Percentiles rank a stretch among this genome's conserved stretches.
phyloP scores from a whole-genome alignment of 1,140 invertebrate genomes.

The Amyelois transitella region DNA sequence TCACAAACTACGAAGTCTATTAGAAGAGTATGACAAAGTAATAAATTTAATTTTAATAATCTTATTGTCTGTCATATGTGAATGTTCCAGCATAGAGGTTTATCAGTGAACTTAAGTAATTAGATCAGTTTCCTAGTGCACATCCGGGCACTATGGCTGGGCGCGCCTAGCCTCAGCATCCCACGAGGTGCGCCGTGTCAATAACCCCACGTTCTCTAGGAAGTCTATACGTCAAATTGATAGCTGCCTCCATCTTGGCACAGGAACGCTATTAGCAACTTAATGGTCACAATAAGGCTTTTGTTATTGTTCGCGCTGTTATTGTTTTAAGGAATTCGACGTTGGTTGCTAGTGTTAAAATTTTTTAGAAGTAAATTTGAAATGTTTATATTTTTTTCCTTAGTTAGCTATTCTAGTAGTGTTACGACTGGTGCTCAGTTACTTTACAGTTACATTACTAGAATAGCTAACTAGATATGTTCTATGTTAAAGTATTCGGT shows the following conservation, averaged over 20 bases:
- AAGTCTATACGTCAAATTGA: conserved; percentile 46
- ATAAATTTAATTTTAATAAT: too few species aligned
- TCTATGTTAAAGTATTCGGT: too few species aligned
- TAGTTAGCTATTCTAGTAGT: neutral
- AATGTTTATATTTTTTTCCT: too few species aligned
- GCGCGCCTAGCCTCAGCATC: conserved; percentile 28
- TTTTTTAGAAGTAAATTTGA: too few species aligned
- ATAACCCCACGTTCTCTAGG: conserved; percentile 38
- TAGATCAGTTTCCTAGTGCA: neutral
- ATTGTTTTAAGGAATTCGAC: neutral
- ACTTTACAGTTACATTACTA: neutral
- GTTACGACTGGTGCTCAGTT: neutral
- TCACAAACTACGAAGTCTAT: too few species aligned
- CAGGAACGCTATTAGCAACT: conserved; percentile 17
- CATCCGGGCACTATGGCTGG: conserved; percentile 7
- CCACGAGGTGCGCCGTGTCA: conserved; percentile 42
- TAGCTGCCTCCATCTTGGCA: conserved; percentile 24
- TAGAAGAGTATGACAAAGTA: too few species aligned
- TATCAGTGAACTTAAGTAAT: too few species aligned
- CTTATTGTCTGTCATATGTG: too few species aligned
- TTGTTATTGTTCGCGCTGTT: neutral
- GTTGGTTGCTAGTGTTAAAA: too few species aligned
- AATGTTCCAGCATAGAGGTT: too few species aligned
- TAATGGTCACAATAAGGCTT: conserved; percentile 4
- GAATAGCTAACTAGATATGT: neutral